Base-by-base conservation (phyloP, 2,888 invertebrate genomes). In the Papilio demoleus region DNA sequence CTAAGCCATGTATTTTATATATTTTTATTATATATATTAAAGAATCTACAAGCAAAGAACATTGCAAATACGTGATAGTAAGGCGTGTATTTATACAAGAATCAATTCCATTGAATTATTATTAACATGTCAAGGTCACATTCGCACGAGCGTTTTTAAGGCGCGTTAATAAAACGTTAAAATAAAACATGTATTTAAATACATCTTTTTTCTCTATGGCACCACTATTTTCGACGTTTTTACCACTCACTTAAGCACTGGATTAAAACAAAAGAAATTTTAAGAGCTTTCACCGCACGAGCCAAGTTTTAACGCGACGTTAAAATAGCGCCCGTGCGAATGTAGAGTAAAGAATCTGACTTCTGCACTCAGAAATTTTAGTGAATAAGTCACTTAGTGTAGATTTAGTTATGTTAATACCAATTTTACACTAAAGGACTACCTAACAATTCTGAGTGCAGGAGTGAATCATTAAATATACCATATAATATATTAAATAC, bases 91-190 rank as follows among this genome's bases (percentile, higher is more conserved):
- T 47, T 65, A 60, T 58, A 68, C 12, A 60, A 42, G 67, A 50
- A 42, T 72, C 70, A 70, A 72, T 72, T 72, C 68, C 72, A 31
- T 70, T n/a, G 38, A 63, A 59, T 38, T 50, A 47, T 62, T 14
- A n/a, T 24, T n/a, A n/a, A n/a, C n/a, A n/a, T n/a, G n/a, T n/a
- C n/a, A n/a, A n/a, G n/a, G n/a, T n/a, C n/a, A n/a, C n/a, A n/a
- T n/a, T n/a, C n/a, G n/a, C n/a, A n/a, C n/a, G n/a, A n/a, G n/a
- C n/a, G n/a, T n/a, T n/a, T n/a, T n/a, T n/a, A n/a, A n/a, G n/a
- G n/a, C n/a, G n/a, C n/a, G n/a, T n/a, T n/a, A n/a, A n/a, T n/a
- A n/a, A n/a, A n/a, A n/a, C n/a, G n/a, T n/a, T n/a, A n/a, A n/a
- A n/a, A n/a, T n/a, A n/a, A n/a, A n/a, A n/a, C n/a, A n/a, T n/a